Base-by-base conservation (phyloP, 2,888 invertebrate genomes). In the Pteria penguin region DNA sequence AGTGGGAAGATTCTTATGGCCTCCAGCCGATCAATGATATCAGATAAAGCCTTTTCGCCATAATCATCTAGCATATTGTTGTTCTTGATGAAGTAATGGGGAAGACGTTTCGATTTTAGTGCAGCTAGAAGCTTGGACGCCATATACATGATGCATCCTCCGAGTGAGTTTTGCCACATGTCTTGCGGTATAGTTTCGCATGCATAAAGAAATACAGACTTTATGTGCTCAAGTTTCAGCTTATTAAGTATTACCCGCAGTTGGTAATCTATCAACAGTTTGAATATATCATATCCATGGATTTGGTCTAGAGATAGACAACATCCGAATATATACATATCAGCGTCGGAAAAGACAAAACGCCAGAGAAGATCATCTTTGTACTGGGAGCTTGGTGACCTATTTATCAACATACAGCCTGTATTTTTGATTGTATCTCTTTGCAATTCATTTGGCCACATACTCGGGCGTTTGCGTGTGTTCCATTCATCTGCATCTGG, bases 41-140 rank as follows among this genome's bases (percentile, higher is more conserved):
- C 55, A 27, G 55, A 14, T n/a, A 77, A 24, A 3, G 77, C 76
- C 5, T 36, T 2, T 4, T 68, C 70, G 4, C 52, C 29, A 2
- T 77, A 26, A 4, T 72, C 36, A 11, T 75, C 77, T 8, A 83
- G 67, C 81, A 82, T 79, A 22, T 83, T 83, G 24, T 80, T 78
- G 14, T 72, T 24, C 8, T 61, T 67, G 5, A 83, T 65, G 36
- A 83, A 83, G 29, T 82, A 83, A 33, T 79, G 74, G 1, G 81
- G 79, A 0, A 83, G 26, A 24, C 29, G 22, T 33, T 60, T 61
- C 0, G 45, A 31, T 8, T 55, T 57, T 2, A 82, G 26, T 2
- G 52, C 55, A 1, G 45, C 55, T 8, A 72, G 27, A 22, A 83
- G 58, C 60, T 65, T 63, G 36, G 75, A 75, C 2, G 80, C 24